These are phyloP conservation scores for Enteromius argenteus DNA, from an alignment of 2,797 vertebrate genomes.

Conservation along the genomic window DNA sequence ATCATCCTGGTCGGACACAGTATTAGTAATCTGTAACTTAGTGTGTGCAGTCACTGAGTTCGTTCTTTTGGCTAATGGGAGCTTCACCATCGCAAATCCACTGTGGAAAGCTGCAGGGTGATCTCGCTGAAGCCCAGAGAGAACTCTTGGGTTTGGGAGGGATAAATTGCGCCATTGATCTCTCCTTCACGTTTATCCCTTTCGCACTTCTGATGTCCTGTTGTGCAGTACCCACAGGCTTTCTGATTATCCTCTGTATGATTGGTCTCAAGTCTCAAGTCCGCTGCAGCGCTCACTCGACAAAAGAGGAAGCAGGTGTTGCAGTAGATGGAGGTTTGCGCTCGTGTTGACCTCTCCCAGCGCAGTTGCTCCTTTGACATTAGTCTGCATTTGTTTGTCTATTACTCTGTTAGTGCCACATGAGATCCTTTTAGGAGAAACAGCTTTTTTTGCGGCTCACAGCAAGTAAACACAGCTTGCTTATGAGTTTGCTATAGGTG, in stretches of 20 bases:
- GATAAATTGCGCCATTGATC: slow-evolving; percentile 6
- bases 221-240: not conserved
- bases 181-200: not conserved
- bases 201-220: not conserved
- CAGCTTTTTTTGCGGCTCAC: not conserved
- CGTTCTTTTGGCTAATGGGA: not conserved
- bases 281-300: not conserved
- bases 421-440: not conserved
- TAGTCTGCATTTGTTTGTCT: slow-evolving; percentile 24
- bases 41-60: not conserved
- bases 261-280: slow-evolving; percentile 19
- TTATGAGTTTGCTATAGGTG: not conserved
- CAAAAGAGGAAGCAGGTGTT: slow-evolving; percentile 34
- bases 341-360: not conserved
- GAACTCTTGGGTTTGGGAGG: slow-evolving; percentile 8
- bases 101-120: not conserved
- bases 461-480: not conserved
- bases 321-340: slow-evolving; percentile 21
- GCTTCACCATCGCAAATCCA: not conserved
- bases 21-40: not conserved
- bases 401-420: not conserved
- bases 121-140: not conserved
- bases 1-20: too few relatives aligned
- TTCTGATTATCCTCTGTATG: slow-evolving; percentile 26
- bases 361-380: slow-evolving; percentile 9